A percentile compares a stretch with the other conserved stretches of the same genome.
phyloP scores from a whole-genome alignment of 2,797 vertebrate genomes.

The Gambelia wislizenii region DNA sequence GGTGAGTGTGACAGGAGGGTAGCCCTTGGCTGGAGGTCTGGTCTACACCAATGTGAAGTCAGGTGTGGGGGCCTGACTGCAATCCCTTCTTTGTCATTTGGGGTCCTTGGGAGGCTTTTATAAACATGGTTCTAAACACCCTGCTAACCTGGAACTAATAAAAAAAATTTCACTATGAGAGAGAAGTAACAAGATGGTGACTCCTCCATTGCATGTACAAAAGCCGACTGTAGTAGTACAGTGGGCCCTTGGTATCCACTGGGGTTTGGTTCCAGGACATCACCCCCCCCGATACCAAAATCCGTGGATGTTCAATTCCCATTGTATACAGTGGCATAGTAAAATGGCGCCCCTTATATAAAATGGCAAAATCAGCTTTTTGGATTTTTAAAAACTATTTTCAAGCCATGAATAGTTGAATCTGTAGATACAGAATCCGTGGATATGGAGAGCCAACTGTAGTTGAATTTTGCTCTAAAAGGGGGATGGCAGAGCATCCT shows the following conservation, averaged over 20 bases:
- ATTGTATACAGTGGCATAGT: no score
- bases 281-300: no score
- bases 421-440: no score
- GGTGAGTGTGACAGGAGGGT: slow-evolving; percentile 72
- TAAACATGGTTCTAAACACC: neutral
- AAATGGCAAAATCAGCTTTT: no score
- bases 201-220: neutral
- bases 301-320: no score
- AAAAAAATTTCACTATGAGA: neutral
- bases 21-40: neutral
- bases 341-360: no score
- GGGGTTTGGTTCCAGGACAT: no score
- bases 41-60: neutral
- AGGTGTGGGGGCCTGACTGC: neutral
- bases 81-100: neutral
- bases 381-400: no score
- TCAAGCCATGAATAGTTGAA: no score
- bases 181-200: neutral
- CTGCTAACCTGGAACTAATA: neutral
- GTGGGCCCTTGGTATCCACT: no score
- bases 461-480: neutral
- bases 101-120: neutral
- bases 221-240: neutral
- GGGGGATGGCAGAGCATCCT: neutral
- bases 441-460: no score